Conservation (phyloP, 2,113 vertebrate genomes). For the Callipepla squamata region DNA sequence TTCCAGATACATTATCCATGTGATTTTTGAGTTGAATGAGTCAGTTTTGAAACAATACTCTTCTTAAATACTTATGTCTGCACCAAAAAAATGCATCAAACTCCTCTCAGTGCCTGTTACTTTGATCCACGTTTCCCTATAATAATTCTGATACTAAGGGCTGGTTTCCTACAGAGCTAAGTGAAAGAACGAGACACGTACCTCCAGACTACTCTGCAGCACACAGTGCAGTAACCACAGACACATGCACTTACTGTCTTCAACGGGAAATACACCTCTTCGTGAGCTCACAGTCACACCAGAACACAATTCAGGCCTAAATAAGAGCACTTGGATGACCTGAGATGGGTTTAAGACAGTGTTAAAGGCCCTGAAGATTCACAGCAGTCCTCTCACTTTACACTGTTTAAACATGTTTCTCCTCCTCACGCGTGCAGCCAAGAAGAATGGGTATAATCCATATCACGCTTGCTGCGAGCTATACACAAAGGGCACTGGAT, state of each 20-base stretch:
- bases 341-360: not conserved
- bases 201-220: not conserved
- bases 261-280: fast-evolving
- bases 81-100: not conserved
- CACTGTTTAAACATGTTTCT: not conserved
- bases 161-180: not conserved
- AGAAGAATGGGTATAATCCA: not conserved
- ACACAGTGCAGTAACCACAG: not conserved
- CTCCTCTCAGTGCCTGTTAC: not conserved
- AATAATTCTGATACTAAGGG: not conserved
- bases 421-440: not conserved
- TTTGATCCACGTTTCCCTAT: not conserved
- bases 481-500: not conserved
- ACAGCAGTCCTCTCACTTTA: not conserved
- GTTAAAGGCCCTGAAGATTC: not conserved
- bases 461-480: not conserved
- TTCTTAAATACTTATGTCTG: not conserved
- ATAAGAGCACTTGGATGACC: not conserved
- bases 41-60: not conserved
- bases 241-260: not conserved
- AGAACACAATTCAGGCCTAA: not conserved
- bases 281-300: not conserved
- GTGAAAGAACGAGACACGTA: not conserved
- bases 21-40: not conserved
- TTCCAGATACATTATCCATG: not conserved